Percentiles rank a stretch among this genome's conserved stretches.
Conservation (phyloP, 2,888 invertebrate genomes). For the Eupeodes latifasciatus region DNA sequence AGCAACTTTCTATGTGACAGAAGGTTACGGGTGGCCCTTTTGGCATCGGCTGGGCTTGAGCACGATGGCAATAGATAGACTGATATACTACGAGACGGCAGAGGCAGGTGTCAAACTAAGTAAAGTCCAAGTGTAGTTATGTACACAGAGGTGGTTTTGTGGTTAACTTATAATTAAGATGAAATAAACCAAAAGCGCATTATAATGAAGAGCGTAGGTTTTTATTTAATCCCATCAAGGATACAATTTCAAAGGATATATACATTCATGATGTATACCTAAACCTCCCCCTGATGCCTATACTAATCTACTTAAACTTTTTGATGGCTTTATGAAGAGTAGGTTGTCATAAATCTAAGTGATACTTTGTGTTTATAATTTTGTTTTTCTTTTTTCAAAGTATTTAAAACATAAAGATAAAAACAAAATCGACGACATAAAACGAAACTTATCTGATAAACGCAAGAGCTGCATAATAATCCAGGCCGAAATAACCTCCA, state of each 20-base stretch:
- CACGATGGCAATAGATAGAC: neutral
- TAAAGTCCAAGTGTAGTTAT: neutral
- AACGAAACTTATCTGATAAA: conserved; percentile 26
- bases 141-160: conserved; percentile 6
- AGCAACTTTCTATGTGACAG: conserved; percentile 2
- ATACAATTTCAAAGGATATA: conserved; percentile 35
- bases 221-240: conserved; percentile 41
- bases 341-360: conserved; percentile 26
- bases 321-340: conserved; percentile 27
- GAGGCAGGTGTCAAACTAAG: neutral
- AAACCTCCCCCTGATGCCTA: too few species aligned
- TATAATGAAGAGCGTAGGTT: conserved; percentile 39
- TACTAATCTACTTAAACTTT: conserved; percentile 19
- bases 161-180: conserved; percentile 57
- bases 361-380: conserved; percentile 36
- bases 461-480: conserved; percentile 16
- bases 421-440: conserved; percentile 10
- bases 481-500: neutral
- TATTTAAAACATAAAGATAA: neutral
- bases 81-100: neutral
- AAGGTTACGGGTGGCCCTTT: neutral
- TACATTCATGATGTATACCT: neutral
- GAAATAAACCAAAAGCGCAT: conserved; percentile 34
- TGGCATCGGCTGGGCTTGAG: neutral
- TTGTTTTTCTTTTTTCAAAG: neutral